These are phyloP conservation scores for Brassicogethes aeneus DNA, from an alignment of 2,888 invertebrate species.

Conservation along the genomic window DNA sequence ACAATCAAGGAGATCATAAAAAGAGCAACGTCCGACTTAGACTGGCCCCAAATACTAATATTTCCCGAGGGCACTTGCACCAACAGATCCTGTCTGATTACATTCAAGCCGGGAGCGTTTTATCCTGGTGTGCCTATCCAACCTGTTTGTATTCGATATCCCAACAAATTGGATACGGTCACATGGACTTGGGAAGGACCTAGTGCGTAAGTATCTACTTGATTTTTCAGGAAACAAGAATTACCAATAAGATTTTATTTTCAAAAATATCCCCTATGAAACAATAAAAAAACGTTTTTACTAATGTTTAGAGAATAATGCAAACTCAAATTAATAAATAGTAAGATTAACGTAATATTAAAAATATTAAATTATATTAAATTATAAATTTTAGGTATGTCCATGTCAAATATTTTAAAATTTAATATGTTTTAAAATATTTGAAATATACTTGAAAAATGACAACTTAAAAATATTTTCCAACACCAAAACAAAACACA, in stretches of 20 bases:
- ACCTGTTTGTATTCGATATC: constrained; percentile 86
- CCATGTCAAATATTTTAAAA: too few relatives aligned
- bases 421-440: too few relatives aligned
- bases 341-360: too few relatives aligned
- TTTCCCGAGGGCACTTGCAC: constrained; percentile 97
- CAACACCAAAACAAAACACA: too few relatives aligned
- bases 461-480: too few relatives aligned
- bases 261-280: neutral
- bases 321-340: too few relatives aligned
- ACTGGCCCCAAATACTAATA: constrained; percentile 91
- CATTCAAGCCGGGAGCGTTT: constrained; percentile 88
- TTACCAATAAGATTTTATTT: neutral
- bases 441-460: too few relatives aligned
- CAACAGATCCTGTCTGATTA: constrained; percentile 82
- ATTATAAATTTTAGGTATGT: too few relatives aligned
- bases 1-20: constrained; percentile 83
- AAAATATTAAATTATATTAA: too few relatives aligned
- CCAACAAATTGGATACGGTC: constrained; percentile 79
- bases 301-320: too few relatives aligned
- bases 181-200: constrained; percentile 96
- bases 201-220: constrained; percentile 68
- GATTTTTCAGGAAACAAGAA: neutral
- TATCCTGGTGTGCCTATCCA: constrained; percentile 94
- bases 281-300: too few relatives aligned
- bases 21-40: constrained; percentile 70